Evolutionary conservation across 1,140 invertebrate species (phyloP), one percentile per base, ranked within the genome.

Genomic region (Piezodorus guildinii): DNA sequence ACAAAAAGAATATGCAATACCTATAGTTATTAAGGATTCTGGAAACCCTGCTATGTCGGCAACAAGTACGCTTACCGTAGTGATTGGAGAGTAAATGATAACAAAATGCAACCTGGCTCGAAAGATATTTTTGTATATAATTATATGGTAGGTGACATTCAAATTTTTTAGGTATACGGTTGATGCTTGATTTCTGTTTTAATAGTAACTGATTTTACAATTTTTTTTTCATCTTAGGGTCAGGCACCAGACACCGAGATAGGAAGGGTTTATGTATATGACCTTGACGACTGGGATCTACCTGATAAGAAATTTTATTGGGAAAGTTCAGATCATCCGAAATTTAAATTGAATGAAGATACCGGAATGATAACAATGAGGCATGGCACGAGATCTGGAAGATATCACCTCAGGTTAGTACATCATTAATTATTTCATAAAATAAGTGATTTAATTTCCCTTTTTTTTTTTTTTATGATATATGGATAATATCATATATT

Each of bases 101-200:
- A 98, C 76, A 91, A 93, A 77, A 97, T 97, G 91, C 87, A 92
- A 72, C 89, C 92, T 0, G 95, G 95, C 0, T 88, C 87, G 1
- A 98, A 98, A 76, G 91, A 96, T 65, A 96, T 98, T 68, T 89
- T 95, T 73, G 91, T 96, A 0, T 98, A 98, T 75, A 97, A 96
- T 75, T 97, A 96, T 66, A 83, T 81, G 77, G 85, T 83, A 76
- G 72, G 73, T 72, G 60, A 49, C 59, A 2, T 39, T 30, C 25
- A 44, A 17, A 23, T 49, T 45, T 30, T 60, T 60, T 12, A 34
- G n/a, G 8, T 25, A 14, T 58, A 34, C 52, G 39, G n/a, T 34
- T 60, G 45, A 30, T 60, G 15, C 14, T 46, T 43, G 0, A 14
- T 59, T 64, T 49, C 6, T 10, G 5, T 49, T 49, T 49, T n/a